Percentiles rank a stretch among this genome's conserved stretches.
These are phyloP conservation scores for Clamator glandarius DNA, from an alignment of 2,797 vertebrate species.

Conservation along the genomic window DNA sequence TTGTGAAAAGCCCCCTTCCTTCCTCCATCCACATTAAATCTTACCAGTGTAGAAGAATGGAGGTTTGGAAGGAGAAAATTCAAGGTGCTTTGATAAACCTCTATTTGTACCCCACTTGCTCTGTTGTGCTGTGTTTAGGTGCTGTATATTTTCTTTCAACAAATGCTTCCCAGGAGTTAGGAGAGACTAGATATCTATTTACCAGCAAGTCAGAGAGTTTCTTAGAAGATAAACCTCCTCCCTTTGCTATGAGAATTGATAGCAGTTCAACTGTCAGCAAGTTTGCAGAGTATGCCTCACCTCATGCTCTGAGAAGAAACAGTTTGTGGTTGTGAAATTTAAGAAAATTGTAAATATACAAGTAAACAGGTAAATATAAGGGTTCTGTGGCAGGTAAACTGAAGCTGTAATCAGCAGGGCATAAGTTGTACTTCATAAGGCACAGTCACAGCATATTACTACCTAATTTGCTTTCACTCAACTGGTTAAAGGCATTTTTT, in stretches of 20 bases:
- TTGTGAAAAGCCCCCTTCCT: background rate
- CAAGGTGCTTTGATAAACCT: background rate
- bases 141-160: background rate
- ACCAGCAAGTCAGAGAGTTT: background rate
- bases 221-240: background rate
- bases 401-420: background rate
- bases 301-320: background rate
- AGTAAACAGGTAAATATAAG: background rate
- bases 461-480: background rate
- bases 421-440: background rate
- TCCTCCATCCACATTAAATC: background rate
- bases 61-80: background rate
- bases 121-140: background rate
- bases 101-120: background rate
- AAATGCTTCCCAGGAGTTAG: background rate
- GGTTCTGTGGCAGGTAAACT: background rate
- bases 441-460: background rate
- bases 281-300: background rate
- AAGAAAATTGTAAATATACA: background rate
- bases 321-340: background rate
- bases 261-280: background rate
- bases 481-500: background rate
- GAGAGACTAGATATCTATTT: background rate
- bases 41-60: background rate
- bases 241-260: background rate